Base-by-base conservation (phyloP, 2,888 invertebrate genomes). In the Ichneumoninae sp. region DNA sequence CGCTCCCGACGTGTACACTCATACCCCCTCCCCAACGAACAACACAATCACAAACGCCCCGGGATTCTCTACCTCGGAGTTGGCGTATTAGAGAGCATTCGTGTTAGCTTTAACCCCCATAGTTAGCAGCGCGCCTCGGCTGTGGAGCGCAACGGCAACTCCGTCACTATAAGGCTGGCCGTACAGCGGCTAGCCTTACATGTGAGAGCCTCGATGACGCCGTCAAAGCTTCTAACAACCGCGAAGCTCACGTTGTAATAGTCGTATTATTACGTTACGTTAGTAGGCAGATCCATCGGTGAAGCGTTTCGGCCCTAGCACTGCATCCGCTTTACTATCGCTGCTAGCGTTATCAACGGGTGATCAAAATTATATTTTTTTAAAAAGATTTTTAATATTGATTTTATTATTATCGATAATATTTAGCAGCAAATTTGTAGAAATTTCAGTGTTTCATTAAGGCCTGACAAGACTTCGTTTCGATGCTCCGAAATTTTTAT, bases 1-100 rank as follows among this genome's bases (percentile, higher is more conserved):
- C 47, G 19, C 68, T 68, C 44, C 8, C 44, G 16, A 13, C 60
- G 54, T 74, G 30, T 63, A 65, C 57, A 40, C 52, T 68, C 73
- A 60, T 60, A 63, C 57, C 22, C 66, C 44, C 70, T 40, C 10
- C 2, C 65, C 74, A 71, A 79, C 79, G 79, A 82, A 81, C 81
- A 80, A 73, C 82, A 85, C 85, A 85, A 85, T 85, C 85, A 54
- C 70, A 75, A 82, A 79, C 71, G 79, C 85, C 74, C 65, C 60
- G 63, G 52, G 79, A 76, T 81, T 79, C 77, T 68, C 82, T 66
- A 66, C 68, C 47, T 68, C 52, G 71, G 66, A 75, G 81, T 44
- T 68, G 71, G 75, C 78, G 85, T 82, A 82, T 85, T 85, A 81
- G 82, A 79, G 82, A 85, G 63, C 78, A 75, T 79, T 80, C 76